Conservation (phyloP, 2,113 vertebrate genomes). For the Noctilio leporinus region DNA sequence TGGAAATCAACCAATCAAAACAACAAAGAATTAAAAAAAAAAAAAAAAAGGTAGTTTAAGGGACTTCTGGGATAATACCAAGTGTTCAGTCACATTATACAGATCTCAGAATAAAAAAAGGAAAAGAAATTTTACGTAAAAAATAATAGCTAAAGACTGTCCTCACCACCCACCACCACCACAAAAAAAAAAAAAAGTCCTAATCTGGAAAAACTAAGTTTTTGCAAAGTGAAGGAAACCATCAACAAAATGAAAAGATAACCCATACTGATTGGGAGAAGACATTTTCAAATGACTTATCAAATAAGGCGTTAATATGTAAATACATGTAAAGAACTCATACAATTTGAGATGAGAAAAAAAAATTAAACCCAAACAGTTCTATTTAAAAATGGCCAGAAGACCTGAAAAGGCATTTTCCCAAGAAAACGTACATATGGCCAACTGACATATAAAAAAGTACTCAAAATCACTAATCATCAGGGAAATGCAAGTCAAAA, state of each 20-base stretch:
- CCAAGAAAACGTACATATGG: neutral
- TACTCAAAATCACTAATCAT: neutral
- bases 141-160: neutral
- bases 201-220: neutral
- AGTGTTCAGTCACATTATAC: neutral
- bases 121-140: neutral
- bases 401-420: neutral
- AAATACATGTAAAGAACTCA: neutral
- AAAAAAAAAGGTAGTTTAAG: neutral
- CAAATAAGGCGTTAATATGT: neutral
- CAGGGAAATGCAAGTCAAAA: neutral
- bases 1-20: neutral
- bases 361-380: neutral
- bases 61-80: neutral
- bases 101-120: neutral
- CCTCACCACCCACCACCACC: too few species aligned
- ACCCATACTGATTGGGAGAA: neutral
- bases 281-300: neutral
- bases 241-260: neutral
- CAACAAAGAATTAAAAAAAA: neutral
- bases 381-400: neutral
- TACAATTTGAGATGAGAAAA: neutral
- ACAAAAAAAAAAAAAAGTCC: too few species aligned
- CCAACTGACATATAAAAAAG: neutral
- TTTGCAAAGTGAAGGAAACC: neutral